Conservation (phyloP, 1,140 invertebrate genomes). For the Theocolax elegans region DNA sequence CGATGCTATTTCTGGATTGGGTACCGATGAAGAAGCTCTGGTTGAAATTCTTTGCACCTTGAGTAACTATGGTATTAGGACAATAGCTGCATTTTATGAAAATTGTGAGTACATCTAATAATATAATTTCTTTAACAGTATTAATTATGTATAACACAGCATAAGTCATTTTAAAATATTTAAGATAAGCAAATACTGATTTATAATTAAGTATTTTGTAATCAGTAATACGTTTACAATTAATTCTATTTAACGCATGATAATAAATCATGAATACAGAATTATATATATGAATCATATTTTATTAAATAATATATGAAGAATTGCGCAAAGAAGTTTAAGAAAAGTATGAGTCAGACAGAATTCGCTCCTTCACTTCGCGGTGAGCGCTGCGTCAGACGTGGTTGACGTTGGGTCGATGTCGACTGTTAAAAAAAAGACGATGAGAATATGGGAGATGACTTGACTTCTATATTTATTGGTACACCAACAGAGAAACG, state of each 20-base stretch:
- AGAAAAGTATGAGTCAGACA: slow-evolving; percentile 24
- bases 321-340: slow-evolving; percentile 5
- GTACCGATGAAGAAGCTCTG: slow-evolving; percentile 89
- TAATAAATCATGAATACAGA: neutral
- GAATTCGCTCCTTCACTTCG: slow-evolving; percentile 1
- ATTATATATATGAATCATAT: neutral
- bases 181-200: too few relatives aligned
- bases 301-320: neutral
- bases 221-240: too few relatives aligned
- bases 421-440: slow-evolving; percentile 13
- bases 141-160: neutral
- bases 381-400: neutral
- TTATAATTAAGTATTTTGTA: too few relatives aligned
- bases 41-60: slow-evolving; percentile 93
- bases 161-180: neutral
- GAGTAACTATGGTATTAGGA: slow-evolving; percentile 88
- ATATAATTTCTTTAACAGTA: neutral
- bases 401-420: neutral
- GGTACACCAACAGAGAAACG: slow-evolving; percentile 19
- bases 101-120: slow-evolving; percentile 70
- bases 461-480: slow-evolving; percentile 53
- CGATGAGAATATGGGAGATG: slow-evolving; percentile 22
- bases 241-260: too few relatives aligned
- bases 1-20: slow-evolving; percentile 85
- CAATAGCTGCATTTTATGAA: slow-evolving; percentile 86